Evolutionary conservation across 2,797 vertebrate species (phyloP), one percentile per base, ranked within the genome.

Genomic region (Premnoplex brunnescens): DNA sequence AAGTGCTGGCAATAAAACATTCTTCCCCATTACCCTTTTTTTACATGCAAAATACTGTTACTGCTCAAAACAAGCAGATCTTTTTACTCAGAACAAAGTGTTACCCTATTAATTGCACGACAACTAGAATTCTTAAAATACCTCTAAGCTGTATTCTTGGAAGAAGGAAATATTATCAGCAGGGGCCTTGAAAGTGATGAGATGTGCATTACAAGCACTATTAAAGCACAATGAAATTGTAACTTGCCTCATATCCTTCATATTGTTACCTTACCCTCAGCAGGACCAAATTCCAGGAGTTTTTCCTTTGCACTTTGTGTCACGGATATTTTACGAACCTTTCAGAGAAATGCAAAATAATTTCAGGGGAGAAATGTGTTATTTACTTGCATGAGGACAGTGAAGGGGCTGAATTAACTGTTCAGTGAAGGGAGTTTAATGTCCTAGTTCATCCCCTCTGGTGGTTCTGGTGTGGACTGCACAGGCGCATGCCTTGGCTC

Each of bases 61-160:
- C 85, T 92, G 83, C 85, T 97, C 56, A 71, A 95, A 96, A 92
- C 83, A 95, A 97, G 80, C 51, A 81, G 82, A 91, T 88, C 56
- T 84, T 95, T 94, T 84, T 93, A 76, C 72, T 93, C 48, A 41
- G 91, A 91, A 95, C 95, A 88, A 82, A 94, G 68, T 84, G 43
- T 86, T 93, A 84, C 2, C n/a, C 93, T 94, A 87, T 90, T 92
- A 94, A 95, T 93, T 95, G 92, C 80, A 85, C 6, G 60, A 91
- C 89, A 89, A 60, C 78, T 75, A 78, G 73, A 91, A 97, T 95
- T 96, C 95, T 94, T 93, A 93, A 95, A 96, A 96, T 97, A 95
- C 91, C 72, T 95, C 64, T 81, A 74, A 86, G 37, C 24, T 79
- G 93, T 97, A 63, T 95, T 96, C 59, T 95, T 94, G 89, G 93